These are phyloP conservation scores for Colletes latitarsis DNA, from an alignment of 1,140 invertebrate genomes.

Conservation along the genomic window DNA sequence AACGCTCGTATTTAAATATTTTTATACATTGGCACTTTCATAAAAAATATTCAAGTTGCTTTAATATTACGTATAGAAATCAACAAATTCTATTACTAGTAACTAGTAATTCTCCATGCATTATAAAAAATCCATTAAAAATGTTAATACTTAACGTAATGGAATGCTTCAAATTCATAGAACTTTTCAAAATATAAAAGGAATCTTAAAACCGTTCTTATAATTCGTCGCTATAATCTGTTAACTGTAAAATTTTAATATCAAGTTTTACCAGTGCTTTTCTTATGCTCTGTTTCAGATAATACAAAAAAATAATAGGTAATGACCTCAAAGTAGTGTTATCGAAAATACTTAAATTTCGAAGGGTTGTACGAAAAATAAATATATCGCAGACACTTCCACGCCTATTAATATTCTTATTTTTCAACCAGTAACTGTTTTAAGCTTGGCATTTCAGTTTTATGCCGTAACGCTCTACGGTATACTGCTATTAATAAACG, in stretches of 20 bases:
- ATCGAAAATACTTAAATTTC: background rate
- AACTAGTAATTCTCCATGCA: background rate
- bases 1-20: no score
- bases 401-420: background rate
- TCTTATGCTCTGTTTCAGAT: no score
- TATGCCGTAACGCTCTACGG: conserved; percentile 42
- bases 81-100: background rate
- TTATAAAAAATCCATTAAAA: no score
- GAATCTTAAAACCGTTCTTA: no score
- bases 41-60: background rate
- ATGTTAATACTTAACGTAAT: no score
- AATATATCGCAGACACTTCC: background rate
- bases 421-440: background rate
- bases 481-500: conserved; percentile 62
- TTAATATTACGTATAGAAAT: background rate
- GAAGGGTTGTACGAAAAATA: no score
- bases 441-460: conserved; percentile 39
- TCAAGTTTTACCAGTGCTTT: background rate
- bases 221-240: background rate
- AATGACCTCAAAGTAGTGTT: background rate
- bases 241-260: background rate
- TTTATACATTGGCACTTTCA: no score
- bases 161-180: no score
- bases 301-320: background rate
- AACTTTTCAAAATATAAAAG: no score